A percentile compares a stretch with the other conserved stretches of the same genome.
Conservation (phyloP, 1,140 invertebrate genomes). For the Panagrolaimus sp. region DNA sequence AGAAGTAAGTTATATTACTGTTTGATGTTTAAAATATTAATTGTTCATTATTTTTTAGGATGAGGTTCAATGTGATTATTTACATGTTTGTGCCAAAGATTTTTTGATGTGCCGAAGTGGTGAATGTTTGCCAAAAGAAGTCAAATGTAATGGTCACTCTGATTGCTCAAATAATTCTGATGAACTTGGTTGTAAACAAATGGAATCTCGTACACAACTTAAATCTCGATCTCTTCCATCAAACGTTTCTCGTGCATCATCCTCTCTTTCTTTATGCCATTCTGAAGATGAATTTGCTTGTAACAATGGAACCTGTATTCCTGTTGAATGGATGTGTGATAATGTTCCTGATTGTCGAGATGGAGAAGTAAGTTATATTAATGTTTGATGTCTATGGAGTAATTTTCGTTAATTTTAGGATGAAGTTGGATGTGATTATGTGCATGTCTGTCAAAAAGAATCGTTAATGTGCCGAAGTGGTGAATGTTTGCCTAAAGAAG, state of each 20-base stretch:
- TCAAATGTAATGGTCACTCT: constrained; percentile 21
- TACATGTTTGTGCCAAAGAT: constrained; percentile 7
- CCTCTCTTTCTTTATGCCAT: no score
- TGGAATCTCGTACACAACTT: no score
- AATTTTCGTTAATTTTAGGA: constrained; percentile 8
- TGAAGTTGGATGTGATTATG: constrained; percentile 16
- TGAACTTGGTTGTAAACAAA: constrained; percentile 3
- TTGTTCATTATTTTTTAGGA: constrained; percentile 8
- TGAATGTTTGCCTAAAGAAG: constrained; percentile 7
- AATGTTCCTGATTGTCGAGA: constrained; percentile 20
- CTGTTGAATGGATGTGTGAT: neutral
- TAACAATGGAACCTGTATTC: neutral
- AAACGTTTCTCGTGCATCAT: no score
- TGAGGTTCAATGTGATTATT: constrained; percentile 14
- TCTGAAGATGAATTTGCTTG: no score
- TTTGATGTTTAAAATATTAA: neutral
- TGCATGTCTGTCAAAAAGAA: constrained; percentile 10
- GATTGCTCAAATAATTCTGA: constrained; percentile 20
- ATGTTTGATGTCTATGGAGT: neutral
- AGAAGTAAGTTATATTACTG: neutral
- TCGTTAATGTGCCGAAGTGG: constrained; percentile 21
- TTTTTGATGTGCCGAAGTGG: constrained; percentile 22
- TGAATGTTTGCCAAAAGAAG: constrained; percentile 7
- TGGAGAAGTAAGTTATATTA: constrained; percentile 7
- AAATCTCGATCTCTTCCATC: no score